phyloP scores from a whole-genome alignment of 1,140 invertebrate genomes.

The Polypedilum vanderplanki region DNA sequence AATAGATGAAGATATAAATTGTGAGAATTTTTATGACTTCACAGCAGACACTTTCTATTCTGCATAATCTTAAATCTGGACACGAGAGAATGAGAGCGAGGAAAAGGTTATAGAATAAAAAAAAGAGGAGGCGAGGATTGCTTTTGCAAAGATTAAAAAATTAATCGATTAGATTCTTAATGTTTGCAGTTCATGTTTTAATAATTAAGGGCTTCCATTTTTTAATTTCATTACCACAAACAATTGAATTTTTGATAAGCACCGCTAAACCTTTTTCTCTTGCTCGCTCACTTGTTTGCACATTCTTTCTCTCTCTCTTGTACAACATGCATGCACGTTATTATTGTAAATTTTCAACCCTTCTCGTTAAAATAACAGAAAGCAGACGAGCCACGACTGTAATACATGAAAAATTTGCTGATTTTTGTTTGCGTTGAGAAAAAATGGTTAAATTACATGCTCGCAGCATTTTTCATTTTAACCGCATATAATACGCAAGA shows the following conservation, averaged over 20 bases:
- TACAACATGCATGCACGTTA: neutral
- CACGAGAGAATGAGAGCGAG: too few species aligned
- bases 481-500: neutral
- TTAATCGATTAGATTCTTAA: slow-evolving; percentile 19
- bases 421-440: neutral
- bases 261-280: neutral
- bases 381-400: neutral
- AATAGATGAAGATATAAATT: too few species aligned
- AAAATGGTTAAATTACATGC: slow-evolving; percentile 14
- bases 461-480: neutral
- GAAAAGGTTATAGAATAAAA: neutral
- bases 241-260: slow-evolving; percentile 1
- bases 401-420: neutral
- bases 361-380: neutral
- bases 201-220: slow-evolving; percentile 13
- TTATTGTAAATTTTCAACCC: slow-evolving; percentile 2
- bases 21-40: too few species aligned
- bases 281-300: neutral
- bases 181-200: slow-evolving; percentile 19
- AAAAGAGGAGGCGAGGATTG: neutral
- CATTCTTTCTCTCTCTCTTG: neutral
- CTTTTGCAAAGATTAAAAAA: slow-evolving; percentile 19
- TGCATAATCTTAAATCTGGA: too few species aligned
- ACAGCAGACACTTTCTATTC: too few species aligned
- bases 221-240: slow-evolving; percentile 19